These are phyloP conservation scores for Ernsta delagoae DNA, from an alignment of 2,888 invertebrate species.

Conservation along the genomic window DNA sequence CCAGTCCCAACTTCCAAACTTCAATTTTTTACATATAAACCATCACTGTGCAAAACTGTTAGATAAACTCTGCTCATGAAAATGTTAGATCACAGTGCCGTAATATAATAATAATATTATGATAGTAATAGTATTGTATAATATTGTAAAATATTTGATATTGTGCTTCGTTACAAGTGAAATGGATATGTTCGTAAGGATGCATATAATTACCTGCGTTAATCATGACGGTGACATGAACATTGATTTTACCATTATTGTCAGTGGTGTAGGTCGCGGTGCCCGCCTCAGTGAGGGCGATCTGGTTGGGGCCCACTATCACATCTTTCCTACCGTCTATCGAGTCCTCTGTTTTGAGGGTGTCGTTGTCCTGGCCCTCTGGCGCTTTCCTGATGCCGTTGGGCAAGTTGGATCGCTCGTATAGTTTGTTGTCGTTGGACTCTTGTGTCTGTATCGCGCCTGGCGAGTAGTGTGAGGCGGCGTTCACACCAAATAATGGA, in stretches of 20 bases:
- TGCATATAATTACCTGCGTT: conserved; percentile 87
- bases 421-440: conserved; percentile 59
- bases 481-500: conserved; percentile 79
- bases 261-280: conserved; percentile 87
- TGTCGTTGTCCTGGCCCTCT: conserved; percentile 93
- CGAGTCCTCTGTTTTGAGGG: conserved; percentile 85
- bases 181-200: conserved; percentile 68
- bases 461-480: conserved; percentile 78
- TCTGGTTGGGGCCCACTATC: conserved; percentile 75
- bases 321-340: conserved; percentile 85
- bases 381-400: conserved; percentile 88
- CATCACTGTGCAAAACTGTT: conserved; percentile 79
- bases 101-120: conserved; percentile 46
- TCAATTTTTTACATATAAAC: conserved; percentile 58
- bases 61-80: conserved; percentile 60
- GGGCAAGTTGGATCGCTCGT: conserved; percentile 65
- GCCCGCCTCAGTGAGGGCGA: conserved; percentile 79
- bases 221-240: conserved; percentile 94
- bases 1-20: conserved; percentile 60
- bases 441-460: conserved; percentile 52
- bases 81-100: conserved; percentile 55
- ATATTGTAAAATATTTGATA: too few species aligned
- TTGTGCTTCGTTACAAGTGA: conserved; percentile 45
- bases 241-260: conserved; percentile 95
- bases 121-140: conserved; percentile 34